Conservation (phyloP, 2,797 vertebrate species). For the Chanos chanos region DNA sequence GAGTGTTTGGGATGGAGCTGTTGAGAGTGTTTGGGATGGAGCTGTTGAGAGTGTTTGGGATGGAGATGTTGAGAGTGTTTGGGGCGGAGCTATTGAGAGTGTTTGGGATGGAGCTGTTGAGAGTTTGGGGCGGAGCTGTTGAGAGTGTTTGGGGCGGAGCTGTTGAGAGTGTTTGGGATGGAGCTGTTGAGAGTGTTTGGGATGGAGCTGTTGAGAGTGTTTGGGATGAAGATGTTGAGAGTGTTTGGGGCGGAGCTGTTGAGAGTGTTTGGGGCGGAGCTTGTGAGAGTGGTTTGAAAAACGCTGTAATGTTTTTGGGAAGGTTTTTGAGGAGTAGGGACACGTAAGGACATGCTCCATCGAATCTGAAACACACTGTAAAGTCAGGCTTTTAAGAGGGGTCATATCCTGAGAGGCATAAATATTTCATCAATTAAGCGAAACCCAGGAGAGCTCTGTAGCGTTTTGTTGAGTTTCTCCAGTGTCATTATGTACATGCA, state of each 20-base stretch:
- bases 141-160: too few species aligned
- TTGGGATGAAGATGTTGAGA: too few species aligned
- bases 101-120: too few species aligned
- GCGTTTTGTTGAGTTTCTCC: slow-evolving; percentile 23
- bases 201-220: too few species aligned
- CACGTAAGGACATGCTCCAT: slow-evolving; percentile 11
- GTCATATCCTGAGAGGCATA: slow-evolving; percentile 20
- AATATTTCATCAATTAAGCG: slow-evolving; percentile 38
- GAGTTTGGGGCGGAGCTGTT: too few species aligned
- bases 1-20: slow-evolving; percentile 1
- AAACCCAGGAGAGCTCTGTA: slow-evolving; percentile 6
- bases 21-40: too few species aligned
- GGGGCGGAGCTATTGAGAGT: too few species aligned
- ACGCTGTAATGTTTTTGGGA: slow-evolving; percentile 5
- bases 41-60: too few species aligned
- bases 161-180: too few species aligned
- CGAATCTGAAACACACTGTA: slow-evolving; percentile 19
- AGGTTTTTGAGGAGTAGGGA: slow-evolving; percentile 11
- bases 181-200: too few species aligned
- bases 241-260: neutral
- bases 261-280: slow-evolving; percentile 5
- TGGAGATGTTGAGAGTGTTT: too few species aligned
- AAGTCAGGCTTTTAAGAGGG: slow-evolving; percentile 31
- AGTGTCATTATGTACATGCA: slow-evolving; percentile 24
- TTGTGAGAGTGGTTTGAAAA: slow-evolving; percentile 1